Percentiles rank a stretch among this genome's conserved stretches.
These are phyloP conservation scores for Calcarius lapponicus DNA, from an alignment of 2,797 vertebrate species.

Conservation along the genomic window DNA sequence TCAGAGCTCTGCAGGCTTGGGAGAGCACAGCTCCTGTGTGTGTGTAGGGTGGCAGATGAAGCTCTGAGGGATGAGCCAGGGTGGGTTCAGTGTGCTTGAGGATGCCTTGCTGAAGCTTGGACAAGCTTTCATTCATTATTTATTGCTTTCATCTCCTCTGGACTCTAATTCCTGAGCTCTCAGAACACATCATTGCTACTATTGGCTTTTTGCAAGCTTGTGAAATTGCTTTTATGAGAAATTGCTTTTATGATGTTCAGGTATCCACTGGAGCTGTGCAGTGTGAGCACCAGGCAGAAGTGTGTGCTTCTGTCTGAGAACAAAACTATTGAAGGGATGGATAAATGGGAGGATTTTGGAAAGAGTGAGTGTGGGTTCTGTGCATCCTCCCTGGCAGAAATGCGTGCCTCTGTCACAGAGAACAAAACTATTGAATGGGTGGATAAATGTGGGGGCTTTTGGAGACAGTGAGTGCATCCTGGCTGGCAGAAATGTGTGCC, in stretches of 20 bases:
- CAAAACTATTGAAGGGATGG: not conserved
- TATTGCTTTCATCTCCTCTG: slow-evolving; percentile 39
- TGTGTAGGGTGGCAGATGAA: not conserved
- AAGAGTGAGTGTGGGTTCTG: too few species aligned
- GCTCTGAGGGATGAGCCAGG: not conserved
- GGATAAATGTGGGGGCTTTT: not conserved
- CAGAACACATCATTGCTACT: not conserved
- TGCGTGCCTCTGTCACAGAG: not conserved
- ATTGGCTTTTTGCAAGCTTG: slow-evolving; percentile 30
- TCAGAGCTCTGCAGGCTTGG: not conserved
- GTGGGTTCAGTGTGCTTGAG: not conserved
- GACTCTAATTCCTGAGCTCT: slow-evolving; percentile 33
- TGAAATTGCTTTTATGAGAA: slow-evolving; percentile 1
- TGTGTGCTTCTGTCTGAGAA: not conserved
- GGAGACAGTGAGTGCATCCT: too few species aligned
- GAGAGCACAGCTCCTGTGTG: not conserved
- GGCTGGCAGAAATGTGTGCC: not conserved
- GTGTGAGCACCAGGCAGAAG: not conserved
- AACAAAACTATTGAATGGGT: not conserved
- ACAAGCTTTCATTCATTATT: slow-evolving; percentile 6
- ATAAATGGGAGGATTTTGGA: not conserved
- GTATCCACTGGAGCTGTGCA: not conserved
- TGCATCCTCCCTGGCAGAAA: not conserved
- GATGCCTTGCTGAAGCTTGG: not conserved
- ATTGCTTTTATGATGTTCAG: not conserved